Evolutionary conservation across 2,113 vertebrate species (phyloP), one percentile per base, ranked within the genome.

Genomic region (Cebidichthys violaceus): DNA sequence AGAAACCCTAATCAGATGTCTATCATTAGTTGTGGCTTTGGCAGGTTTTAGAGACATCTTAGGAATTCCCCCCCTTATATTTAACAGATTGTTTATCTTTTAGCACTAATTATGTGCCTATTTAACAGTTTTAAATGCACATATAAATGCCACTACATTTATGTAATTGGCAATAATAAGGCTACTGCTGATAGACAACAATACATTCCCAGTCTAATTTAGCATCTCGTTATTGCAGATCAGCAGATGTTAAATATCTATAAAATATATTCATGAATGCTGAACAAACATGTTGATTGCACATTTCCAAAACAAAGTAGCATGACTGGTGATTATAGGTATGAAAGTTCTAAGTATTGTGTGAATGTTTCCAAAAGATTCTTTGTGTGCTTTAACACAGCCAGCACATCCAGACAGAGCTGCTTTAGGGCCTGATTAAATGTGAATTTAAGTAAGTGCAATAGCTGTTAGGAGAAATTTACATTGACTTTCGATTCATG

Each of bases 271-370:
- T 24, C 18, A 33, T 43, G 7, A 78, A 29, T 29, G 20, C 65
- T 41, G 45, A 41, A 22, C 64, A 27, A 47, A 54, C 37, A 65
- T 17, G 39, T 39, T 69, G 17, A 76, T 60, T 69, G 6, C 13
- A 64, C 45, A 62, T 67, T 77, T 71, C 57, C n/a, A 68, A 82
- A 78, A 31, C 59, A 50, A 43, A 66, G 31, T 6, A 29, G 7
- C n/a, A 52, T 0, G 1, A 55, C n/a, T 41, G 20, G 27, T 33
- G 24, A 76, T 47, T 57, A 47, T 3, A 13, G 54, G 24, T 29
- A 24, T 8, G 10, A n/a, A 17, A 62, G 6, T 43, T 57, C 2
- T 0, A 61, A 41, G 67, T 45, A 24, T 66, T 71, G 24, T 43
- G 20, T 39, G 22, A 2, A n/a, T 4, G 9, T 54, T 33, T 69